Conservation (phyloP, 2,888 invertebrate species). For the Lasioglossum marginatum region DNA sequence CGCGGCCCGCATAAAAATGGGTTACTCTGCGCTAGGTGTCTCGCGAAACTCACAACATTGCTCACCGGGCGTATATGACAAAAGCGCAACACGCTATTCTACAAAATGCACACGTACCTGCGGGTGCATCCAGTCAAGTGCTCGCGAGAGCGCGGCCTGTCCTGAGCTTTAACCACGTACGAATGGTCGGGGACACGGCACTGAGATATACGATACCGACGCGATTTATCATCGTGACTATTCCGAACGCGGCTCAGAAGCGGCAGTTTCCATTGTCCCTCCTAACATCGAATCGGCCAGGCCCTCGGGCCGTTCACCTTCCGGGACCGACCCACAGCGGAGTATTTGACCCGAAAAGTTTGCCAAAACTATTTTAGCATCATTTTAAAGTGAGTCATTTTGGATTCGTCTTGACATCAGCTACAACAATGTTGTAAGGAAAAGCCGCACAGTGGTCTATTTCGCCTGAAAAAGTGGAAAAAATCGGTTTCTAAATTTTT, state of each 20-base stretch:
- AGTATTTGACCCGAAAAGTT: too few relatives aligned
- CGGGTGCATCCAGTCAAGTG: constrained; percentile 35
- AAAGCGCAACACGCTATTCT: constrained; percentile 56
- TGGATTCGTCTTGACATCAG: too few relatives aligned
- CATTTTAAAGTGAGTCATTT: too few relatives aligned
- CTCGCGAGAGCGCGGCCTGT: constrained; percentile 1
- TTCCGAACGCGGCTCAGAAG: constrained; percentile 62
- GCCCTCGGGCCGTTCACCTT: not conserved
- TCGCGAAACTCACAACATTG: constrained; percentile 43
- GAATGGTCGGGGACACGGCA: constrained; percentile 60
- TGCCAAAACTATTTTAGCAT: too few relatives aligned
- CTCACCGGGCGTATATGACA: constrained; percentile 52
- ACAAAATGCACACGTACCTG: constrained; percentile 46
- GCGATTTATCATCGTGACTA: constrained; percentile 76
- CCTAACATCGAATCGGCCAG: constrained; percentile 10
- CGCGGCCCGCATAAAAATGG: constrained; percentile 25
- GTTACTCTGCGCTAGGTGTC: constrained; percentile 23
- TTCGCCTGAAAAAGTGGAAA: too few relatives aligned
- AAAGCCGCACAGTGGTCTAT: too few relatives aligned
- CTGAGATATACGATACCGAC: constrained; percentile 66
- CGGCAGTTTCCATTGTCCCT: constrained; percentile 53
- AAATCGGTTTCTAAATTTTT: too few relatives aligned
- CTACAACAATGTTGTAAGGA: too few relatives aligned
- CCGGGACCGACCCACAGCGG: constrained; percentile 18
- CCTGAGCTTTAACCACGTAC: constrained; percentile 52